These are phyloP conservation scores for Drosophila asahinai DNA, from an alignment of 1,140 invertebrate species.

Conservation along the genomic window DNA sequence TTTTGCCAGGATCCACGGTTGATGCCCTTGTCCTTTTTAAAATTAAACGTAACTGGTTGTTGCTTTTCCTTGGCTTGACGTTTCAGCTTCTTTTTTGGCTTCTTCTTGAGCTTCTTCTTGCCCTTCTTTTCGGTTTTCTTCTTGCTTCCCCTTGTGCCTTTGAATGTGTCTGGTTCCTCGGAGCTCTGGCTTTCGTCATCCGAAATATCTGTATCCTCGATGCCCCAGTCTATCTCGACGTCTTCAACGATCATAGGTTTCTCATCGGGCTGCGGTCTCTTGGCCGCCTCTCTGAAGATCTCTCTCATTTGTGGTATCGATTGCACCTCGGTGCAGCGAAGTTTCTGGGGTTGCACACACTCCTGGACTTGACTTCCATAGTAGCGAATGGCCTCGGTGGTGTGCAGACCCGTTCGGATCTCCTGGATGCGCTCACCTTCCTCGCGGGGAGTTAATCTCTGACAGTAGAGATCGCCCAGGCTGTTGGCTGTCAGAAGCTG, in stretches of 20 bases:
- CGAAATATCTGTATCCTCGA: constrained; percentile 21
- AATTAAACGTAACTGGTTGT: not conserved
- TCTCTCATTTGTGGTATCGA: constrained; percentile 38
- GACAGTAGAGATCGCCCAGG: constrained; percentile 57
- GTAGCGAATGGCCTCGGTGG: constrained; percentile 39
- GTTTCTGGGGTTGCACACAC: not conserved
- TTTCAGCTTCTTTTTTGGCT: not conserved
- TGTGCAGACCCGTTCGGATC: constrained; percentile 55
- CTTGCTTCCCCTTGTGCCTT: not conserved
- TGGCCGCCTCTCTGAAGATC: constrained; percentile 27
- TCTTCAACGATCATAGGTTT: constrained; percentile 49
- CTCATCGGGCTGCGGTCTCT: constrained; percentile 22
- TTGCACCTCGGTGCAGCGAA: constrained; percentile 50
- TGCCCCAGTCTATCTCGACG: constrained; percentile 57
- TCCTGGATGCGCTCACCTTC: constrained; percentile 30
- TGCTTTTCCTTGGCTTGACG: not conserved
- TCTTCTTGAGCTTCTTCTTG: constrained; percentile 6
- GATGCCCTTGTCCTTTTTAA: constrained; percentile 26
- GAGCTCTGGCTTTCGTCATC: constrained; percentile 6
- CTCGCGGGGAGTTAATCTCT: constrained; percentile 45
- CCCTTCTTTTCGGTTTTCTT: not conserved
- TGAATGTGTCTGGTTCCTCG: not conserved
- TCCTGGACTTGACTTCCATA: constrained; percentile 26
- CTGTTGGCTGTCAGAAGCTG: constrained; percentile 56
- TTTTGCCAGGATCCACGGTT: constrained; percentile 69